These are phyloP conservation scores for Thelaira solivaga DNA, from an alignment of 2,888 invertebrate species.

Conservation along the genomic window DNA sequence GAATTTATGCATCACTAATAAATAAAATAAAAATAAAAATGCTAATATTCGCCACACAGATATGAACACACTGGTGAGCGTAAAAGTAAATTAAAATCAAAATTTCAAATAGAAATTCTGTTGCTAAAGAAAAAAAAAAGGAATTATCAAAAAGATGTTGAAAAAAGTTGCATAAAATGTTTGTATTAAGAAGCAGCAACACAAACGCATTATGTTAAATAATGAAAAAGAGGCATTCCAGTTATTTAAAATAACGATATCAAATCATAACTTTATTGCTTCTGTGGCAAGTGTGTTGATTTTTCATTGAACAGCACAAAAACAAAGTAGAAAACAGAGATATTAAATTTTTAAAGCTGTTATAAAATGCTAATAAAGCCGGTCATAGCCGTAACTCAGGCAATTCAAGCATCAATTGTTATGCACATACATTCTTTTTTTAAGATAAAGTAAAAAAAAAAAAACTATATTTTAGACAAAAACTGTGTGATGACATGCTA, in stretches of 20 bases:
- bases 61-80: not conserved
- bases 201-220: too few species aligned
- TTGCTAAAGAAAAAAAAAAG: too few species aligned
- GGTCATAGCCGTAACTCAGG: conserved; percentile 4
- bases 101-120: too few species aligned
- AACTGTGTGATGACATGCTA: conserved; percentile 32
- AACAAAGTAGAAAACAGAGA: too few species aligned
- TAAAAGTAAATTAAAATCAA: conserved; percentile 8
- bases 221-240: too few species aligned
- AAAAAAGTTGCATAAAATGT: too few species aligned
- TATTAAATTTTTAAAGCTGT: conserved; percentile 36
- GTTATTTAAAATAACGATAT: too few species aligned
- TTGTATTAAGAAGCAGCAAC: too few species aligned
- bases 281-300: not conserved
- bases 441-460: not conserved
- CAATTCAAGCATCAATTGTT: not conserved
- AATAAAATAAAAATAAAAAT: conserved; percentile 58
- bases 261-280: too few species aligned
- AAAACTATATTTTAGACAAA: not conserved
- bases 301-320: not conserved
- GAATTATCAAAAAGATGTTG: too few species aligned
- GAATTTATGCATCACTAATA: conserved; percentile 49
- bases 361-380: conserved; percentile 48
- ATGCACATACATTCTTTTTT: not conserved
- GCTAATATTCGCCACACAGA: conserved; percentile 56